Evolutionary conservation across 1,140 invertebrate species (phyloP), one percentile per base, ranked within the genome.

Genomic region (Drosophila novamexicana): DNA sequence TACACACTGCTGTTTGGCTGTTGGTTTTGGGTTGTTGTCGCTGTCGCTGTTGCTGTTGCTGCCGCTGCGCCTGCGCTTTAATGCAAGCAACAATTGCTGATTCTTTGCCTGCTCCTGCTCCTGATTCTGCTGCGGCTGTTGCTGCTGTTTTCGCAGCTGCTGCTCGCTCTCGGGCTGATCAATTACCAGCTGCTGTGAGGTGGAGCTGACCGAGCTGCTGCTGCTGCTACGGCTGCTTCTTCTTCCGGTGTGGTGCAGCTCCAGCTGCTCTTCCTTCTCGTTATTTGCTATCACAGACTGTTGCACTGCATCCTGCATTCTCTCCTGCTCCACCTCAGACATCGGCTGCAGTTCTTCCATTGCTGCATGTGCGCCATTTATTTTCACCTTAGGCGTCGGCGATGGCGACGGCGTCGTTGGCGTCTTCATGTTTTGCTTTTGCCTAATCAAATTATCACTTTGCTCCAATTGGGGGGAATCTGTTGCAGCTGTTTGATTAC

Each of bases 141-240:
- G 72, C 37, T 57, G 45, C 59, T 61, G 68, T 16, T 37, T 36
- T 42, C 50, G 22, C 22, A 29, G 75, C n/a, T 89, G 79, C 39
- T 81, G 80, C 39, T 89, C 81, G 47, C 64, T 85, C 18, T 91
- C 84, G 1, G 81, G 78, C 56, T 89, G 84, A 86, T 89, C 85
- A 16, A 89, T 89, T 7, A 89, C 78, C 71, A 89, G 54, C 16
- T 91, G 86, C 44, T 86, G 88, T 50, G 85, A 90, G 0, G 85
- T 68, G 9, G 85, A 89, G 18, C 88, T 91, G 2, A 78, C 42
- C 0, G 84, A 82, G 37, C 81, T 85, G 67, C 66, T 78, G 9
- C 70, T 58, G 53, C 79, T 75, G 40, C 64, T 56, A 0, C 29
- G 22, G 32, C 53, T 52, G 9, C 40, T 73, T 6, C 53, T 57